Base-by-base conservation (phyloP, 2,888 invertebrate species). In the Scaeva pyrastri region DNA sequence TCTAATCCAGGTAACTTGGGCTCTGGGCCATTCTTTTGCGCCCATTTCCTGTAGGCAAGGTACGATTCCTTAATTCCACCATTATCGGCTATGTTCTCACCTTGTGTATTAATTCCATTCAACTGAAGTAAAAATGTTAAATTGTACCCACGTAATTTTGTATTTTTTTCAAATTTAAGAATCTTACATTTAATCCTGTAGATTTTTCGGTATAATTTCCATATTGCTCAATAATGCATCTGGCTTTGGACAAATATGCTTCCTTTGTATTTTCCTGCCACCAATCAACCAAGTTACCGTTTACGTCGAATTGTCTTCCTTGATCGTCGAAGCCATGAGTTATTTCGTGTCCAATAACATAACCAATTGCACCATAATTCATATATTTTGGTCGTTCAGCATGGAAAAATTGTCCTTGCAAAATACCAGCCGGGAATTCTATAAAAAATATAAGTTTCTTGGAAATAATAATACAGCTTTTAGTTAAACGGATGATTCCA, bases 51-150 rank as follows among this genome's bases (percentile, higher is more conserved):
- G 92, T 97, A 97, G 0, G 97, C 97, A 85, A 95, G 93, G 92
- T 98, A 98, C 0, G 98, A 97, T 91, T 97, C 96, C 91, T 98
- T 98, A 88, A 98, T 95, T 0, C 98, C 98, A 2, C 98, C 98
- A 91, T 98, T 98, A 91, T 98, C 98, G 0, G 98, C 98, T 77
- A 98, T 98, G 91, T 98, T 98, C 91, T 98, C 98, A 14, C 97
- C 97, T 93, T 97, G 97, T 0, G 98, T 98, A 90, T 97, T 97
- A 80, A 97, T 95, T 68, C 98, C 98, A 90, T 98, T 97, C 71
- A 98, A 91, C 97, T 97, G 92, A 93, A 58, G 6, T 23, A 45
- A 39, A 45, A 50, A 39, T 11, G 0, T 48, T 10, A 14, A 14
- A 23, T 48, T 0, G 14, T 70, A 21, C 14, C 2, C 31, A 31